Conservation (phyloP, 2,797 vertebrate species). For the Sylvia borin region DNA sequence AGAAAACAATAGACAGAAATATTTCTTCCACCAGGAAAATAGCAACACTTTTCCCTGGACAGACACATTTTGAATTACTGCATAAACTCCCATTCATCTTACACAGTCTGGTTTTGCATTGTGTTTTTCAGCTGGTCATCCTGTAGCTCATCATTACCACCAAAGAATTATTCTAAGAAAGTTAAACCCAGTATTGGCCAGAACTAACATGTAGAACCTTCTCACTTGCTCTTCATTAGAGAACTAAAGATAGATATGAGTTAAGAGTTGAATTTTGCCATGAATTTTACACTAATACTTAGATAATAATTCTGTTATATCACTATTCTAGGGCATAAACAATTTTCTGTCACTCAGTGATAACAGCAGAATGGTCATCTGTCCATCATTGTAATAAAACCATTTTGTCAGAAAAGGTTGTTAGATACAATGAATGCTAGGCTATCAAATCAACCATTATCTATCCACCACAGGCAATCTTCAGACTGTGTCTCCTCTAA, state of each 20-base stretch:
- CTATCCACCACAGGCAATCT: not conserved
- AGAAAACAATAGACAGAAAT: not conserved
- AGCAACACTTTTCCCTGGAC: not conserved
- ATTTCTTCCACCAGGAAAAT: not conserved
- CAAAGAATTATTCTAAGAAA: not conserved
- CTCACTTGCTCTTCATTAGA: not conserved
- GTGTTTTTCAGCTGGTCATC: not conserved
- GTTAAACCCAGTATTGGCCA: not conserved
- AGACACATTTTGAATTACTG: not conserved
- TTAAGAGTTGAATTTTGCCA: not conserved
- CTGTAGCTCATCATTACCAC: not conserved
- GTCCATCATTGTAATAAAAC: not conserved
- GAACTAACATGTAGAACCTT: not conserved
- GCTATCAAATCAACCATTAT: not conserved
- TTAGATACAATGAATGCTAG: not conserved
- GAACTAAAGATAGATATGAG: not conserved
- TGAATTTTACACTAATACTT: not conserved
- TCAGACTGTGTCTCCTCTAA: not conserved
- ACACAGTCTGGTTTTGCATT: not conserved
- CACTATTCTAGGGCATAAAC: not conserved
- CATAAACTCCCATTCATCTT: not conserved
- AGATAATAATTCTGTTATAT: not conserved
- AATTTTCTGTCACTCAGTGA: not conserved
- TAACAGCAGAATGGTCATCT: not conserved
- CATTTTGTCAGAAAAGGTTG: not conserved